Conservation (phyloP, 2,797 vertebrate species). For the Gallinago solitaria region DNA sequence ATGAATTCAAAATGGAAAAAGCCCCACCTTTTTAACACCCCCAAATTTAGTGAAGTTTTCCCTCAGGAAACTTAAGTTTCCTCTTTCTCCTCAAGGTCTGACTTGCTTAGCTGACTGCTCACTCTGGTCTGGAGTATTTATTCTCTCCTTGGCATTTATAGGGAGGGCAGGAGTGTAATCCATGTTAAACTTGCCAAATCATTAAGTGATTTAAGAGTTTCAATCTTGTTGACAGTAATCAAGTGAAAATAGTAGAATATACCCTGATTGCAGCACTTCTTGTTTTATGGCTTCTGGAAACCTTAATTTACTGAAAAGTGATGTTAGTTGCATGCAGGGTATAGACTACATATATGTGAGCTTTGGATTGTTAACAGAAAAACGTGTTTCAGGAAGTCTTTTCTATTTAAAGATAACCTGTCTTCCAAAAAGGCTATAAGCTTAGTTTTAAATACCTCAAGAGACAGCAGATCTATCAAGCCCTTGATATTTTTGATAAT, state of each 20-base stretch:
- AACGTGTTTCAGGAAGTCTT: not conserved
- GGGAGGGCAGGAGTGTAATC: not conserved
- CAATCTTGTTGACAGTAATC: not conserved
- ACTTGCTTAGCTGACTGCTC: not conserved
- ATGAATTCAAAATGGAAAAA: not conserved
- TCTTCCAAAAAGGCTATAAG: not conserved
- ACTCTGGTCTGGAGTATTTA: not conserved
- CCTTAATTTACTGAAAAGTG: not conserved
- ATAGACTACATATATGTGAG: not conserved
- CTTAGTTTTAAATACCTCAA: not conserved
- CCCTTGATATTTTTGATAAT: not conserved
- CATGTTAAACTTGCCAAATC: not conserved
- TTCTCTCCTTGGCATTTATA: not conserved
- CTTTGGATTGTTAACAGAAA: not conserved
- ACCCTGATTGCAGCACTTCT: not conserved
- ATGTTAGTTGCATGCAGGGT: not conserved
- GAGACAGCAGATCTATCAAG: not conserved
- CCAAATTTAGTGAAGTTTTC: not conserved
- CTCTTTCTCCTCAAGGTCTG: not conserved
- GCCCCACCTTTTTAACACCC: not conserved
- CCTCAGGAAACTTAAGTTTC: not conserved
- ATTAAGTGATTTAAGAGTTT: not conserved
- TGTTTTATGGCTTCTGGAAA: constrained; percentile 1
- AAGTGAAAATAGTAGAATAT: not conserved
- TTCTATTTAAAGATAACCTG: not conserved